A percentile compares a stretch with the other conserved stretches of the same genome.
Conservation (phyloP, 37 sponge, comb jelly and placozoan genomes). For the Tethya wilhelma region DNA sequence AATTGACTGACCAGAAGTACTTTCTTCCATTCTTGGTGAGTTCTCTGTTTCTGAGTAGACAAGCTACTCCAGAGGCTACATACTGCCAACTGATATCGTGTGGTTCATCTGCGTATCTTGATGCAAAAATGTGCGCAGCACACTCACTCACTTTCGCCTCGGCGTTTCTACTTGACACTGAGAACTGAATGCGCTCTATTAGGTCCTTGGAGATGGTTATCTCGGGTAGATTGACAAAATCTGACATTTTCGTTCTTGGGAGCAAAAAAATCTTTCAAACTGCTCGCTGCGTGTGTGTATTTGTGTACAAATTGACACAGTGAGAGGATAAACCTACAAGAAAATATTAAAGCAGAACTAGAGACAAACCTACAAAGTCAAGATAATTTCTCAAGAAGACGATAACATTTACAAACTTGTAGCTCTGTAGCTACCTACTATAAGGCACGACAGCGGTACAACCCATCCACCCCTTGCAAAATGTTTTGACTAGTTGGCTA, state of each 20-base stretch:
- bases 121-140: constrained; percentile 66
- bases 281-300: too few species aligned
- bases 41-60: constrained; percentile 70
- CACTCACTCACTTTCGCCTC: constrained; percentile 63
- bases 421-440: too few species aligned
- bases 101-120: constrained; percentile 36
- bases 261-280: too few species aligned
- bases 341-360: too few species aligned
- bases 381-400: too few species aligned
- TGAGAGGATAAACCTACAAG: too few species aligned
- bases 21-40: constrained; percentile 33
- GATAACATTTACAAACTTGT: too few species aligned
- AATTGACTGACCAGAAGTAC: constrained; percentile 58
- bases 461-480: too few species aligned
- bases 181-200: constrained; percentile 74
- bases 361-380: too few species aligned
- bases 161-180: constrained; percentile 76
- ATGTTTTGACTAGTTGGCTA: too few species aligned
- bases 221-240: constrained; percentile 20
- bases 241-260: constrained; percentile 15
- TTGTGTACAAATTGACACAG: too few species aligned
- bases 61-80: constrained; percentile 65
- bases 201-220: constrained; percentile 52
- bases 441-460: too few species aligned
- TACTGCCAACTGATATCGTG: constrained; percentile 66